Evolutionary conservation across 2,888 invertebrate genomes (phyloP), one percentile per base, ranked within the genome.

Genomic region (Falcaria lacertinaria): DNA sequence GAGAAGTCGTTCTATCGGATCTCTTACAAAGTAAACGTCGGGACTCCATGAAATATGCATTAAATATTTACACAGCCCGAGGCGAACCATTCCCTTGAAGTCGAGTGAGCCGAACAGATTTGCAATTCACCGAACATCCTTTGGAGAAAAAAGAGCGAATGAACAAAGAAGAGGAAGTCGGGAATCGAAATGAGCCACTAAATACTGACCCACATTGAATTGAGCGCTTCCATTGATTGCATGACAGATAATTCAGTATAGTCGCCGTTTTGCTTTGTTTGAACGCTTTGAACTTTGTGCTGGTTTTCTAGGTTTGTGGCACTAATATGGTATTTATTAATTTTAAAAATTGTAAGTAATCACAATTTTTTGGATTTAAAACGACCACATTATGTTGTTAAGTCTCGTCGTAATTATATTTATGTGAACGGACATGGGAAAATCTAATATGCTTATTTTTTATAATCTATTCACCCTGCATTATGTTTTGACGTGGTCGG

Each of bases 91-190:
- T 80, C 76, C 75, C 82, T 80, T 82, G 79, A 77, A 85, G 82
- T 80, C 75, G 76, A 74, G 73, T 81, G 77, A 79, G 76, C 69
- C 72, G 77, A 80, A 81, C 73, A 77, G 81, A 87, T 87, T 87
- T 87, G 84, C 85, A 85, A 84, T 87, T 85, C 85, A 80, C 76
- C 76, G 79, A 83, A 81, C 80, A 80, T 81, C 78, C 79, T 82
- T 76, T 76, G 67, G 69, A 28, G 72, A 81, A 82, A 83, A 86
- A 86, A 75, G 69, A 67, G 64, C 69, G 54, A 59, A 57, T 62
- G 79, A 81, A 83, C 77, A 82, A 80, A 80, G 78, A 60, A 56
- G 45, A 56, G 69, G 70, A 73, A 75, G 71, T 72, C 58, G 54
- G 55, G 74, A 76, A 74, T 80, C 72, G 74, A 75, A 83, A 80